Conservation (phyloP, 2,888 invertebrate species). For the Cephus pygmeus region DNA sequence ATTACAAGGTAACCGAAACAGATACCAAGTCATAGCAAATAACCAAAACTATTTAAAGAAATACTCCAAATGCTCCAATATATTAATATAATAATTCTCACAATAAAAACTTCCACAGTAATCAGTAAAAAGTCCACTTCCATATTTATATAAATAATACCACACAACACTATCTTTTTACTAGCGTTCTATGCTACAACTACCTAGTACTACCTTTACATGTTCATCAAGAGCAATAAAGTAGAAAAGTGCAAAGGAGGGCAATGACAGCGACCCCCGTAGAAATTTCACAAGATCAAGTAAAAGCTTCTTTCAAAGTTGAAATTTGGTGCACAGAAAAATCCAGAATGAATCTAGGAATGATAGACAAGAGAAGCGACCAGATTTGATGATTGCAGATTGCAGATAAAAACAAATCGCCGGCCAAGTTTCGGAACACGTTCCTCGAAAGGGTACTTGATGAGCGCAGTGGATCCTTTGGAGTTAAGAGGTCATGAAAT, state of each 20-base stretch:
- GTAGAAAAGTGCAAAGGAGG: background rate
- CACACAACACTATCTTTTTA: background rate
- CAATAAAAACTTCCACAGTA: background rate
- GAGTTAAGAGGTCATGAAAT: background rate
- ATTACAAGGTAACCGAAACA: background rate
- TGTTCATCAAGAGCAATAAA: background rate
- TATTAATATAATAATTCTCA: background rate
- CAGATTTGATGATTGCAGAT: constrained; percentile 13
- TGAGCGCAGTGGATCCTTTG: background rate
- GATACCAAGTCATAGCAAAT: background rate
- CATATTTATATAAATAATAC: background rate
- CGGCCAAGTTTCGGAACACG: constrained; percentile 54
- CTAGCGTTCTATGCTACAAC: background rate
- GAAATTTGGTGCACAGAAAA: background rate
- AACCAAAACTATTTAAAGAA: background rate
- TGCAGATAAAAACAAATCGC: constrained; percentile 50
- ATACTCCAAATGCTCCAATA: background rate
- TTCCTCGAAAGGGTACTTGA: constrained; percentile 20
- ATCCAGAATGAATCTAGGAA: background rate
- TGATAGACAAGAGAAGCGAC: background rate
- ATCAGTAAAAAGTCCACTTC: background rate
- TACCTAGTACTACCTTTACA: background rate
- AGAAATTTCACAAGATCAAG: background rate
- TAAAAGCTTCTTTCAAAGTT: background rate
- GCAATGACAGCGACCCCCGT: background rate